Base-by-base conservation (phyloP, 2,888 invertebrate genomes). In the Acanthacorydalis orientalis region DNA sequence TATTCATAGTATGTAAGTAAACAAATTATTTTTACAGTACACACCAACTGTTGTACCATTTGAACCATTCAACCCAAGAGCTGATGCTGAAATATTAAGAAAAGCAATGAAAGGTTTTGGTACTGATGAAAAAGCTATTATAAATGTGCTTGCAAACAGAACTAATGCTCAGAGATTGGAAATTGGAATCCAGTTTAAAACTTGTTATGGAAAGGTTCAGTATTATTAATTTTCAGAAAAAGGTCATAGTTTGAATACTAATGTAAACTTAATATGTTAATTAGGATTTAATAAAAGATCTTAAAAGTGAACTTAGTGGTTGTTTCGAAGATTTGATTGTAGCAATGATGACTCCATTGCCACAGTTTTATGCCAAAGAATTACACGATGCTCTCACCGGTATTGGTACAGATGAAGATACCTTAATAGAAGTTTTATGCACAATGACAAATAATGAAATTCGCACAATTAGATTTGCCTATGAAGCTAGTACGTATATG, bases 51-150 rank as follows among this genome's bases (percentile, higher is more conserved):
- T 89, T 33, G 70, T 77, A 35, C 80, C 87, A 7, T 79, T 72
- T n/a, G 74, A 79, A 53, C 80, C 79, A 1, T 88, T 88, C 66
- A 79, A 88, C 59, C 75, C 89, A 4, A 75, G 82, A 32, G 74
- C 72, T 9, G 90, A 90, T 74, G 89, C 89, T 0, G 81, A 82
- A 55, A 68, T 78, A 2, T 71, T 91, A 23, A 74, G 89, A n/a
- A 84, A 83, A 57, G 90, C 91, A 0, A 91, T 91, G 91, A 90
- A 89, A 68, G 91, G 90, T 45, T 80, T 86, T 56, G 89, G 92
- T 33, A 93, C 93, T 0, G 88, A 95, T 62, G 93, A 95, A 63
- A 83, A 84, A 59, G 74, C 86, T 1, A 83, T 95, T 56, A 90
- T 92, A 49, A 79, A 83, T 55, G 80, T 95, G 10, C 70, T 96